Base-by-base conservation (phyloP, 2,888 invertebrate species). In the Escarpia spicata region DNA sequence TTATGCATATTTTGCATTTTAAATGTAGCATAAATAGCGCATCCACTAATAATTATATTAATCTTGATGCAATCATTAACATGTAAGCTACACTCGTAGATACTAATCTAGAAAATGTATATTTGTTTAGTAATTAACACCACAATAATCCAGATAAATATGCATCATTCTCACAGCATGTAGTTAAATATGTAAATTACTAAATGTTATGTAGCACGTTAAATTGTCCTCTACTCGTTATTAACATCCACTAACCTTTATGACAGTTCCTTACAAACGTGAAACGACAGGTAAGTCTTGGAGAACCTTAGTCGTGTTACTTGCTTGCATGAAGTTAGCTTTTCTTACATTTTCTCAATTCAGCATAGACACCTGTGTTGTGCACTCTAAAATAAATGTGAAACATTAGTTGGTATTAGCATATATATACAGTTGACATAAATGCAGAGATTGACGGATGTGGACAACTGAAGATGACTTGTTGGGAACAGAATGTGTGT, bases 41-140 rank as follows among this genome's bases (percentile, higher is more conserved):
- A 75, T n/a, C 75, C 75, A 75, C 75, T 75, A 75, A 75, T 75
- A 75, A 19, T 75, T 75, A 75, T 75, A 75, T 75, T 75, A 75
- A 75, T 26, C 75, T 26, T 26, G 26, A 75, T 75, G n/a, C 19
- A 75, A 75, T 75, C 75, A 75, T 75, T 75, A 75, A 75, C 26
- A 26, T 75, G 4, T 15, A 75, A 26, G 6, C n/a, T 75, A 75
- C 75, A 26, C 75, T 75, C 26, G 0, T 26, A 75, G 75, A 19
- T 75, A 75, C 75, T 75, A 26, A n/a, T n/a, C 3, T 75, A 52
- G 26, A 26, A 75, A 19, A 26, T 75, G 19, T 6, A 75, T 75
- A 75, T 75, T 75, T 19, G 19, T 26, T 75, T 75, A 26, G 52
- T 52, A 52, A 26, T 75, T 75, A 75, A 75, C 26, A 75, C 75